These are phyloP conservation scores for Lasiurus cinereus DNA, from an alignment of 2,113 vertebrate species.

Conservation along the genomic window DNA sequence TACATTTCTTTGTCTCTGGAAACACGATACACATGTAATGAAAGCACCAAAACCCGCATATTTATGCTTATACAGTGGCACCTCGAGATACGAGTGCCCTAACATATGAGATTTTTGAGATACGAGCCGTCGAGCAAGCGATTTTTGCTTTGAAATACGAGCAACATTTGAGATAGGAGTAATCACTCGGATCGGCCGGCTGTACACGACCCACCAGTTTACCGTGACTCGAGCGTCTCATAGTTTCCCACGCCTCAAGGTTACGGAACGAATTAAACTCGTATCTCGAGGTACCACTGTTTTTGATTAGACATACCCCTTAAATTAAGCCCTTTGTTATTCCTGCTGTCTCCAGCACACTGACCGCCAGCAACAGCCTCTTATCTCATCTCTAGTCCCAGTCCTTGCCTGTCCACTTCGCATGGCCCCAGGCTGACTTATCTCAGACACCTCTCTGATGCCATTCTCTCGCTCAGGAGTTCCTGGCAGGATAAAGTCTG, in stretches of 20 bases:
- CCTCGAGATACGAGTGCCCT: no score
- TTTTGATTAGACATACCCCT: background rate
- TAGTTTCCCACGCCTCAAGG: no score
- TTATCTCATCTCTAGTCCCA: background rate
- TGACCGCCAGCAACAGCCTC: background rate
- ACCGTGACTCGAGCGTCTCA: no score
- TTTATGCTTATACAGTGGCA: background rate
- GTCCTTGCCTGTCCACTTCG: conserved; percentile 6
- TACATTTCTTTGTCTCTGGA: background rate
- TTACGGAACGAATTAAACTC: no score
- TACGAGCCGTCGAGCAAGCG: no score
- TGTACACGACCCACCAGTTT: no score
- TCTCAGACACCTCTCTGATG: background rate
- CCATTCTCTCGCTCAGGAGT: background rate
- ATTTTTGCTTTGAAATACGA: no score
- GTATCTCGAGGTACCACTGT: no score
- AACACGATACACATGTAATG: background rate
- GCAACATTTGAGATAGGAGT: no score
- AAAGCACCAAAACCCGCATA: background rate
- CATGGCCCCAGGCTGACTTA: background rate
- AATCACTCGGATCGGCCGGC: no score
- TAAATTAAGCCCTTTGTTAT: background rate
- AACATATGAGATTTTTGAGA: no score
- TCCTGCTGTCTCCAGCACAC: background rate
- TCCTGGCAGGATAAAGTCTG: background rate